phyloP scores from a whole-genome alignment of 2,113 vertebrate species.

The Osmerus mordax region DNA sequence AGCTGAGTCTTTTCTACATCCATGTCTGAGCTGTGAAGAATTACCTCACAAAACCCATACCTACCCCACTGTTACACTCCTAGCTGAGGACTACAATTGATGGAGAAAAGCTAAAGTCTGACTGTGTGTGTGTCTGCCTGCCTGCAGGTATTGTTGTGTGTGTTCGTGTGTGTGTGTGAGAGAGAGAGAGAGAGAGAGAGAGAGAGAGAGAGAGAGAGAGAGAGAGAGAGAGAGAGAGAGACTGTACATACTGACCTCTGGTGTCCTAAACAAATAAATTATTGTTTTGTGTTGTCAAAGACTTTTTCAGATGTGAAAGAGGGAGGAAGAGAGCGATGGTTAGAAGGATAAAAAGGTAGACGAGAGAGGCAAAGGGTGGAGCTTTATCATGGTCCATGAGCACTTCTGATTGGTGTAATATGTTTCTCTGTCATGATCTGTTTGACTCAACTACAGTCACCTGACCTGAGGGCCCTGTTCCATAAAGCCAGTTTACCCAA shows the following conservation, averaged over 20 bases:
- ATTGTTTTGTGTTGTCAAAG: not conserved
- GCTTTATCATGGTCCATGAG: not conserved
- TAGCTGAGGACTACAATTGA: not conserved
- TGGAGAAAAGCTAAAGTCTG: not conserved
- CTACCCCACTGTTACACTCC: too few relatives aligned
- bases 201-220: not conserved
- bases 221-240: not conserved
- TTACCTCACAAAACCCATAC: too few relatives aligned
- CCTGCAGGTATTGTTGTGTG: not conserved
- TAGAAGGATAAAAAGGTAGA: not conserved
- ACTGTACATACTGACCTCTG: too few relatives aligned
- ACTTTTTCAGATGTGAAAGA: not conserved
- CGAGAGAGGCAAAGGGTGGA: not conserved
- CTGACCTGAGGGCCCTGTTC: too few relatives aligned
- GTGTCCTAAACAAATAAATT: too few relatives aligned
- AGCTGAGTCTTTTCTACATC: too few relatives aligned
- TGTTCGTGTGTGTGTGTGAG: not conserved
- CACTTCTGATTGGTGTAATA: not conserved
- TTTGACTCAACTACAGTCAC: constrained; percentile 3
- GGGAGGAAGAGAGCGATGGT: not conserved
- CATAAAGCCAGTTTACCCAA: too few relatives aligned
- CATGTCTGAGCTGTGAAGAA: too few relatives aligned
- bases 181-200: not conserved
- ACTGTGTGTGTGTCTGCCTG: constrained; percentile 6
- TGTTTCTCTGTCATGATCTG: constrained; percentile 19